Evolutionary conservation across 2,888 invertebrate genomes (phyloP).

Genomic region (Erannis defoliaria): DNA sequence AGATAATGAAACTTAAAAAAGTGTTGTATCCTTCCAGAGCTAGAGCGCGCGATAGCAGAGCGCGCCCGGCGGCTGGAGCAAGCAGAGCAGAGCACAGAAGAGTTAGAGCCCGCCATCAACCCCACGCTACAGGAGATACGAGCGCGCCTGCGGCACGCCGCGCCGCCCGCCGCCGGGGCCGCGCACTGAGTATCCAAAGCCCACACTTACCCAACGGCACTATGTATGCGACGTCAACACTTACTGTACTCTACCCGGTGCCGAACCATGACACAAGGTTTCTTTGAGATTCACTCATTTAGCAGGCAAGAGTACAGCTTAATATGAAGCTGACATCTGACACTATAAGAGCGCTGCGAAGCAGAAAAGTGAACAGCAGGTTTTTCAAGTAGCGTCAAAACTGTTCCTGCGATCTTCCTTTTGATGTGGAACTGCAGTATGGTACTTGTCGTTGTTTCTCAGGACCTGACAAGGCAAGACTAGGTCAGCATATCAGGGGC

Average conservation of each 20-base stretch:
- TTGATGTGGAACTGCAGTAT: too few relatives aligned
- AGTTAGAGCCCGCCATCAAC: conserved; percentile 73
- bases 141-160: conserved; percentile 79
- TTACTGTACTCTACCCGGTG: not conserved
- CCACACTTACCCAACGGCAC: conserved; percentile 7
- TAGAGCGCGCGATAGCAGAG: conserved; percentile 88
- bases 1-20: not conserved
- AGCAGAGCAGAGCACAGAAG: conserved; percentile 68
- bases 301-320: not conserved
- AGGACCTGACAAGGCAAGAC: too few relatives aligned
- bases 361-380: too few relatives aligned
- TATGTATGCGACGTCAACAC: not conserved
- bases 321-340: not conserved
- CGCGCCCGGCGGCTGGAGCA: conserved; percentile 85
- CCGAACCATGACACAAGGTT: not conserved
- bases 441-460: too few relatives aligned
- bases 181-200: conserved; percentile 62
- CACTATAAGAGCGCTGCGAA: too few relatives aligned
- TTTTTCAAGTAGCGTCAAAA: too few relatives aligned
- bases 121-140: conserved; percentile 78
- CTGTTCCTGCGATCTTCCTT: too few relatives aligned
- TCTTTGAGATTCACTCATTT: not conserved
- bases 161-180: conserved; percentile 70
- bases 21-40: conserved; percentile 69
- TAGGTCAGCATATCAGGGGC: too few relatives aligned